phyloP scores from a whole-genome alignment of 2,888 invertebrate genomes.

The Ligdia adustata region DNA sequence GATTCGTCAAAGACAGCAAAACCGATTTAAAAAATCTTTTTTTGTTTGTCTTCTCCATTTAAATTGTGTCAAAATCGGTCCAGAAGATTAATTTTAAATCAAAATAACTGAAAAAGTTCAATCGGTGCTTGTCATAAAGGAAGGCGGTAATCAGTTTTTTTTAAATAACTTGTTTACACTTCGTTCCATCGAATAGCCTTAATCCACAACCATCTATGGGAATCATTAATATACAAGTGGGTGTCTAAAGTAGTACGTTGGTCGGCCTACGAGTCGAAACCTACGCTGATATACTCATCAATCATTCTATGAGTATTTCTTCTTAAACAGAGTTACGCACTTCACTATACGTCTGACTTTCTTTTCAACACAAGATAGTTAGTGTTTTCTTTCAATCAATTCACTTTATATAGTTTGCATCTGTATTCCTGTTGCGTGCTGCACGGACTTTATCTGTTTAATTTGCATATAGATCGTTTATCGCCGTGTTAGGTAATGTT shows the following conservation, averaged over 20 bases:
- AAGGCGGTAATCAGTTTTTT: no score
- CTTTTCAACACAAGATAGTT: conserved; percentile 26
- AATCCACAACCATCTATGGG: conserved; percentile 51
- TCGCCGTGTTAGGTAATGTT: conserved; percentile 39
- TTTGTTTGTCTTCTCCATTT: no score
- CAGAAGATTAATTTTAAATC: no score
- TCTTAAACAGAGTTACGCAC: conserved; percentile 46
- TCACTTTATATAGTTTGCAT: conserved; percentile 39
- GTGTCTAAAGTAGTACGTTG: conserved; percentile 63
- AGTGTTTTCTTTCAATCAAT: conserved; percentile 42
- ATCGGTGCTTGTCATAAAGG: no score
- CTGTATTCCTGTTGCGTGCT: conserved; percentile 37
- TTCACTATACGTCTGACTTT: conserved; percentile 29
- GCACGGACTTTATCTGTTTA: conserved; percentile 25
- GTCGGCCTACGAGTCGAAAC: conserved; percentile 60
- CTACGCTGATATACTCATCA: conserved; percentile 71
- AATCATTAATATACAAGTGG: conserved; percentile 59
- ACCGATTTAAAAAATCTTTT: no score
- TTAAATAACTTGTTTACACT: no score
- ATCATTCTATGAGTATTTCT: conserved; percentile 66
- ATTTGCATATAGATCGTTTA: conserved; percentile 47
- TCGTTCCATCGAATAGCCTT: conserved; percentile 24
- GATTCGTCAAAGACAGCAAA: no score
- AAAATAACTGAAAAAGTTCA: no score
- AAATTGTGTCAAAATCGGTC: no score